These are phyloP conservation scores for Melanotaenia pygmaea DNA, from an alignment of 2,797 vertebrate species.

Conservation along the genomic window DNA sequence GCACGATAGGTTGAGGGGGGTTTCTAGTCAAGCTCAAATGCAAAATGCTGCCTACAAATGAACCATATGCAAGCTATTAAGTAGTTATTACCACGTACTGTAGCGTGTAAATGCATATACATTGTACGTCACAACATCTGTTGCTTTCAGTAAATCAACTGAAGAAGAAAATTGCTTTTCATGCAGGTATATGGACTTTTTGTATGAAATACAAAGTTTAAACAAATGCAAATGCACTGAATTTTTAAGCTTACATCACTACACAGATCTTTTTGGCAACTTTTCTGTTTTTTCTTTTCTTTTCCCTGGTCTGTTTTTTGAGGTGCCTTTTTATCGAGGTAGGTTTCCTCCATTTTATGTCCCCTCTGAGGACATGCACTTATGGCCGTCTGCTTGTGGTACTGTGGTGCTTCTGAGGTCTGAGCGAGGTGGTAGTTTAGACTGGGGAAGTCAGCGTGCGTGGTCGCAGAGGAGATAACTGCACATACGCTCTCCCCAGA, in stretches of 20 bases:
- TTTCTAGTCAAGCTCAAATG: conserved; percentile 16
- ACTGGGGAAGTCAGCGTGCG: conserved; percentile 49
- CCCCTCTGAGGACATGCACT: conserved; percentile 70
- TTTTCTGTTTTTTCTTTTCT: conserved; percentile 11
- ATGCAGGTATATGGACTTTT: background rate
- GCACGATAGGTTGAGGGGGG: conserved; percentile 8
- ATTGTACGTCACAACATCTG: conserved; percentile 2
- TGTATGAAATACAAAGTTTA: background rate
- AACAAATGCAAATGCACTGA: conserved; percentile 6
- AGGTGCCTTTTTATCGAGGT: conserved; percentile 61
- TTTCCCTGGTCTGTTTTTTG: conserved; percentile 39
- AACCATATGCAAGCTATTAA: conserved; percentile 35
- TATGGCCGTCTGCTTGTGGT: conserved; percentile 76
- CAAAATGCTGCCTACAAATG: conserved; percentile 25
- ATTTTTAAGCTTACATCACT: conserved; percentile 8
- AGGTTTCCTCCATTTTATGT: conserved; percentile 66
- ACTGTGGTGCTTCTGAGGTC: conserved; percentile 76
- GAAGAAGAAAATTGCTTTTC: conserved; percentile 6
- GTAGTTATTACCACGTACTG: conserved; percentile 21
- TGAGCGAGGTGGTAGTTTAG: conserved; percentile 70
- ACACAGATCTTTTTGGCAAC: background rate
- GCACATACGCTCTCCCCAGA: conserved; percentile 49
- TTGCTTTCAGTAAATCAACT: conserved; percentile 7
- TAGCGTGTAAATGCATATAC: conserved; percentile 3
- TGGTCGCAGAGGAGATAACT: conserved; percentile 72